phyloP scores from a whole-genome alignment of 1,140 invertebrate species.

The Onthophagus taurus region DNA sequence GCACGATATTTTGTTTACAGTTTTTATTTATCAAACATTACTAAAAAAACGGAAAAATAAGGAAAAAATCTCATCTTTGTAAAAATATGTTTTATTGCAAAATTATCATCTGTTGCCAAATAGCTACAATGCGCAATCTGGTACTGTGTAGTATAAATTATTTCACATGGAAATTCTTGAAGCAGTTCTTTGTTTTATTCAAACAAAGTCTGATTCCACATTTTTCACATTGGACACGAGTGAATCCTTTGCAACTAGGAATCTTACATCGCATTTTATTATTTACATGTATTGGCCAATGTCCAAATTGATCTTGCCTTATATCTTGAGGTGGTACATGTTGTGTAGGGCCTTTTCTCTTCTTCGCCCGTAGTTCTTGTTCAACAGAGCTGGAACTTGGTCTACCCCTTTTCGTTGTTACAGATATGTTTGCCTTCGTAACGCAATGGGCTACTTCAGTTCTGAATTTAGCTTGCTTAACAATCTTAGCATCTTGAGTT shows the following conservation, averaged over 20 bases:
- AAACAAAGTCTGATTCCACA: constrained; percentile 25
- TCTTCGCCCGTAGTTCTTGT: constrained; percentile 20
- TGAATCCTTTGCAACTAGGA: constrained; percentile 28
- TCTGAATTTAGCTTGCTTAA: constrained; percentile 16
- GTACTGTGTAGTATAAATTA: too few species aligned
- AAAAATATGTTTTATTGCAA: too few species aligned
- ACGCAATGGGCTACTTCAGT: constrained; percentile 17
- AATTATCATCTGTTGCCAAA: too few species aligned
- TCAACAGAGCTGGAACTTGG: too few species aligned
- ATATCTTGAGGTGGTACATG: constrained; percentile 26
- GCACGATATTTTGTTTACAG: too few species aligned
- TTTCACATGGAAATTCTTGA: constrained; percentile 20
- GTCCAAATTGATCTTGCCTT: constrained; percentile 18
- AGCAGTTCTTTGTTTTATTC: constrained; percentile 32
- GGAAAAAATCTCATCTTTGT: too few species aligned
- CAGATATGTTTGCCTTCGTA: background rate
- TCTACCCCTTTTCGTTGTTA: constrained; percentile 6
- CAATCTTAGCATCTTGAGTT: background rate
- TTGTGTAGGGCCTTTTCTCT: constrained; percentile 23
- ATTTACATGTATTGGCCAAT: background rate
- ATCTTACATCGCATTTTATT: constrained; percentile 22
- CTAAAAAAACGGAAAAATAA: too few species aligned
- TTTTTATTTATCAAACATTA: too few species aligned
- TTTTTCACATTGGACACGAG: constrained; percentile 25
- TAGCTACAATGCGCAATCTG: too few species aligned